Percentiles rank a stretch among this genome's conserved stretches.
Evolutionary conservation across 2,113 vertebrate genomes (phyloP).

Genomic region (Salvator merianae): DNA sequence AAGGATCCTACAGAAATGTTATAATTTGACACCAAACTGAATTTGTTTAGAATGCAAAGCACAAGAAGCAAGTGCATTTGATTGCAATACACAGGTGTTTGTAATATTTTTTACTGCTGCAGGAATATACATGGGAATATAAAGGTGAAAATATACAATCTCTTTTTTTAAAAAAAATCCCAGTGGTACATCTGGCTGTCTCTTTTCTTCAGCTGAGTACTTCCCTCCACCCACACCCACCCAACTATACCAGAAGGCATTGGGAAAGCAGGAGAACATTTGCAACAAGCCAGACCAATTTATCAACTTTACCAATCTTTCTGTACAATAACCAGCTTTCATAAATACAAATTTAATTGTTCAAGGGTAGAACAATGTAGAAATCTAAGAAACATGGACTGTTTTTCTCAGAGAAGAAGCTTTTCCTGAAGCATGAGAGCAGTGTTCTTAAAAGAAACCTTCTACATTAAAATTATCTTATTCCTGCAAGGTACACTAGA

Average conservation of each 20-base stretch:
- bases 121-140: too few species aligned
- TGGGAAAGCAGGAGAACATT: background rate
- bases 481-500: conserved; percentile 59
- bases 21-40: too few species aligned
- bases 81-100: too few species aligned
- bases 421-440: background rate
- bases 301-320: background rate
- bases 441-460: background rate
- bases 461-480: background rate
- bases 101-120: too few species aligned
- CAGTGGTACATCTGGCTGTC: too few species aligned
- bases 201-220: too few species aligned
- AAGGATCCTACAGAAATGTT: too few species aligned
- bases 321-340: background rate
- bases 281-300: background rate
- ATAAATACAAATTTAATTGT: background rate
- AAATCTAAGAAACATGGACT: background rate
- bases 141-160: too few species aligned
- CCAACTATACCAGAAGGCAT: background rate
- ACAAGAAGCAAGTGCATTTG: too few species aligned
- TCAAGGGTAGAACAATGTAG: background rate
- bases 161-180: too few species aligned
- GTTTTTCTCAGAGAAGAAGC: background rate
- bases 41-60: too few species aligned
- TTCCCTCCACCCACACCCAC: background rate